Evolutionary conservation across 2,797 vertebrate species (phyloP).

Genomic region (Coregonus suidteri): DNA sequence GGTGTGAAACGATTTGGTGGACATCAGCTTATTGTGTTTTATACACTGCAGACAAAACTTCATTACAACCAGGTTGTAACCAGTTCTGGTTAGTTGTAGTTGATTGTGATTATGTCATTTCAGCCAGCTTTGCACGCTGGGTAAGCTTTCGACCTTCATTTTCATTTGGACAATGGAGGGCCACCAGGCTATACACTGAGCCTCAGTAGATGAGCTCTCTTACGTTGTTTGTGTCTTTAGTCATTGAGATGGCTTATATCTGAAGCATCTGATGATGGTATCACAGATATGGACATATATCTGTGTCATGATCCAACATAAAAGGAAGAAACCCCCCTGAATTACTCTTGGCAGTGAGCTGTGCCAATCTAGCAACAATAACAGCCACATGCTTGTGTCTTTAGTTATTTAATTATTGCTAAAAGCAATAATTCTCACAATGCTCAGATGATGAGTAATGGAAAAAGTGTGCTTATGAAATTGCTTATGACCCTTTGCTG

Average conservation of each 20-base stretch:
- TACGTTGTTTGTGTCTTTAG: not conserved
- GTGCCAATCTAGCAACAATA: not conserved
- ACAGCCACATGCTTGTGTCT: not conserved
- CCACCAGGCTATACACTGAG: not conserved
- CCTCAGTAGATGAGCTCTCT: not conserved
- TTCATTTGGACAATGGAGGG: not conserved
- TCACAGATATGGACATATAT: not conserved
- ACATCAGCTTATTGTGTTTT: not conserved
- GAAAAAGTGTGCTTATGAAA: not conserved
- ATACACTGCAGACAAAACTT: not conserved
- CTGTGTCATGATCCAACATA: not conserved
- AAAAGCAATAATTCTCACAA: not conserved
- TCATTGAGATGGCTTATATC: not conserved
- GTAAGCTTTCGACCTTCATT: not conserved
- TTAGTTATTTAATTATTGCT: too few relatives aligned
- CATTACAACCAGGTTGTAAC: not conserved
- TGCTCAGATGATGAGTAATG: not conserved
- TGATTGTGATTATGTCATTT: not conserved
- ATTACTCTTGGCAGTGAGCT: not conserved
- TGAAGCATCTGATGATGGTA: not conserved
- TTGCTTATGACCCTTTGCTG: not conserved
- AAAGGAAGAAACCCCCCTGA: not conserved
- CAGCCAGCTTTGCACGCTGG: not conserved
- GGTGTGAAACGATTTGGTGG: not conserved
- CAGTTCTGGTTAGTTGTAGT: not conserved